Percentiles rank a stretch among this genome's conserved stretches.
These are phyloP conservation scores for Scaptomyza reducta DNA, from an alignment of 2,888 invertebrate genomes.

Conservation along the genomic window DNA sequence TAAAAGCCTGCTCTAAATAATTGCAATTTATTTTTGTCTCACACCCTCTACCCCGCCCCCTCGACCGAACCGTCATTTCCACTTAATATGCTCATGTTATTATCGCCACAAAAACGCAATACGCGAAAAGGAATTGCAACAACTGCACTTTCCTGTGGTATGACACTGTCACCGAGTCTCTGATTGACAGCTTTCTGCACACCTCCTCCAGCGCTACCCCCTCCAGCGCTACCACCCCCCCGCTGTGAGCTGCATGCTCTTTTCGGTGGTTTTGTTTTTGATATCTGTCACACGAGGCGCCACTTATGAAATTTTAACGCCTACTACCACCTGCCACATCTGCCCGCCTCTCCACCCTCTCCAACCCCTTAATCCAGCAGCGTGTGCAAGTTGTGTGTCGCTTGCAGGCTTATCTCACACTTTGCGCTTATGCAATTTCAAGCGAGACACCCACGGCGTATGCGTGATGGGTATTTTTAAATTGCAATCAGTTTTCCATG, in stretches of 20 bases:
- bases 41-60: neutral
- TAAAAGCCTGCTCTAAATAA: constrained; percentile 74
- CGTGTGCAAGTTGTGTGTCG: neutral
- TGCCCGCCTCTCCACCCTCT: neutral
- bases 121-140: constrained; percentile 58
- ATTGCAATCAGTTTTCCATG: neutral
- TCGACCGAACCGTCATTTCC: neutral
- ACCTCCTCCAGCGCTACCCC: neutral
- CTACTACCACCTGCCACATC: constrained; percentile 48
- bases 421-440: constrained; percentile 28
- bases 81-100: constrained; percentile 49
- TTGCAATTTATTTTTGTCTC: constrained; percentile 68
- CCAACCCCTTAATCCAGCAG: neutral
- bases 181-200: constrained; percentile 48
- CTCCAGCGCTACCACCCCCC: neutral
- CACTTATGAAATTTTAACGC: constrained; percentile 60
- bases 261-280: constrained; percentile 34
- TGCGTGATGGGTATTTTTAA: constrained; percentile 58
- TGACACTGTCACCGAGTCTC: constrained; percentile 27
- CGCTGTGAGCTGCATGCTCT: constrained; percentile 1
- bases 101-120: constrained; percentile 52
- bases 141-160: constrained; percentile 50
- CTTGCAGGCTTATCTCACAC: constrained; percentile 39
- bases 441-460: constrained; percentile 57
- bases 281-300: constrained; percentile 44